These are phyloP conservation scores for Drosophila yakuba DNA, from an alignment of 1,140 invertebrate species.

Conservation along the genomic window DNA sequence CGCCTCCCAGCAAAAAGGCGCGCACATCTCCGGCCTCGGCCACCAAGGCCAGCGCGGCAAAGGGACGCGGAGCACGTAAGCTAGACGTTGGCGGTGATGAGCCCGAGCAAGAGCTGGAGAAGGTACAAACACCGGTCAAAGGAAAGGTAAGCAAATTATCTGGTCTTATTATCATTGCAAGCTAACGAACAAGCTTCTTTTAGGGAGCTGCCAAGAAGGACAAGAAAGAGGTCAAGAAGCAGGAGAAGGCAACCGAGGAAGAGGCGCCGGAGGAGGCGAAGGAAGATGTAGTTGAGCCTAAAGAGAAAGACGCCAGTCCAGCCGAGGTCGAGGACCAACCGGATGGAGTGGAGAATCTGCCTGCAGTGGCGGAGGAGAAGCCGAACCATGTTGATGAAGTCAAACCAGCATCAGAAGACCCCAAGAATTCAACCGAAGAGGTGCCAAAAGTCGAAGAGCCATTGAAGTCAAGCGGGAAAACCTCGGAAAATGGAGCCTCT, in stretches of 20 bases:
- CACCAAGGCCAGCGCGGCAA: slow-evolving; percentile 51
- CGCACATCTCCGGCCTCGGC: slow-evolving; percentile 64
- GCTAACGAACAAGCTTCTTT: slow-evolving; percentile 8
- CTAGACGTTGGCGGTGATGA: slow-evolving; percentile 60
- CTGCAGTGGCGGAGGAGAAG: slow-evolving; percentile 29
- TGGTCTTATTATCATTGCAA: background rate
- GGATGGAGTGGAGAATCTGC: slow-evolving; percentile 43
- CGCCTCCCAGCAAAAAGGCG: slow-evolving; percentile 81
- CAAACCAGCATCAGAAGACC: slow-evolving; percentile 39
- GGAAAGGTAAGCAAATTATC: slow-evolving; percentile 42
- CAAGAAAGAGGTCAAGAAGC: slow-evolving; percentile 52
- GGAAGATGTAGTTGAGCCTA: slow-evolving; percentile 17
- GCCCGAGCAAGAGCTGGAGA: slow-evolving; percentile 44
- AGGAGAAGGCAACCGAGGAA: slow-evolving; percentile 43
- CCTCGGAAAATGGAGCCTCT: slow-evolving; percentile 28
- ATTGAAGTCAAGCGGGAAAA: slow-evolving; percentile 18
- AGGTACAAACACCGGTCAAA: slow-evolving; percentile 43
- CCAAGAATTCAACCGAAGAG: slow-evolving; percentile 28
- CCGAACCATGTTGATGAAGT: slow-evolving; percentile 63
- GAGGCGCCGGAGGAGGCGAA: slow-evolving; percentile 9
- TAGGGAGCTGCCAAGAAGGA: slow-evolving; percentile 50
- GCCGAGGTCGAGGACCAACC: slow-evolving; percentile 50
- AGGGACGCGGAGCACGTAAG: slow-evolving; percentile 76
- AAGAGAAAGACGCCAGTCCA: slow-evolving; percentile 25
- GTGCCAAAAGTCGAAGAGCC: slow-evolving; percentile 37